Evolutionary conservation across 2,888 invertebrate genomes (phyloP).

Genomic region (Metellina segmentata): DNA sequence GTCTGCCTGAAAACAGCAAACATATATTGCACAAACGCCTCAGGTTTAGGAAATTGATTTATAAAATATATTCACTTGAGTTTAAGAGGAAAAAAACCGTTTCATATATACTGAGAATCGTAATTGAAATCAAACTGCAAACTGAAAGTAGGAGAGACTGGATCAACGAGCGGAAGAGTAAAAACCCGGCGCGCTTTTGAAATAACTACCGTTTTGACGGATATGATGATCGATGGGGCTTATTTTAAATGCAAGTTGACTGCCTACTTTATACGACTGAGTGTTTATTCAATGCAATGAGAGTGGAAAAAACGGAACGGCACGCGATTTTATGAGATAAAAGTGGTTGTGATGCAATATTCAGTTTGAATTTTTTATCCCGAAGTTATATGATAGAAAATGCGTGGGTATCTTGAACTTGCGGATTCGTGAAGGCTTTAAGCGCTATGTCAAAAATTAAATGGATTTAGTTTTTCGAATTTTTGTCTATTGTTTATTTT

Average conservation of each 20-base stretch:
- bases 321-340: not conserved
- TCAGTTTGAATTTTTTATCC: too few relatives aligned
- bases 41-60: constrained; percentile 29
- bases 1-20: too few relatives aligned
- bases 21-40: not conserved
- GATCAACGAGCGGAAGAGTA: constrained; percentile 10
- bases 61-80: constrained; percentile 14
- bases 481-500: too few relatives aligned
- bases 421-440: too few relatives aligned
- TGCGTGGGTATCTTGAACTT: too few relatives aligned
- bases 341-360: too few relatives aligned
- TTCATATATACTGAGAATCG: constrained; percentile 31
- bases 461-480: too few relatives aligned
- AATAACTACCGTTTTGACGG: constrained; percentile 58
- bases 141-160: not conserved
- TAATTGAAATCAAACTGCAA: constrained; percentile 52
- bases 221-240: constrained; percentile 54
- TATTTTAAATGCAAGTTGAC: constrained; percentile 53
- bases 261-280: constrained; percentile 34
- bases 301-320: not conserved
- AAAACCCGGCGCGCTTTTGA: constrained; percentile 14
- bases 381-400: too few relatives aligned
- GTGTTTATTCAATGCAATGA: constrained; percentile 48
- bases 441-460: too few relatives aligned
- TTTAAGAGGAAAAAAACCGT: not conserved